phyloP scores from a whole-genome alignment of 2,113 vertebrate genomes.

The Elaphurus davidianus region DNA sequence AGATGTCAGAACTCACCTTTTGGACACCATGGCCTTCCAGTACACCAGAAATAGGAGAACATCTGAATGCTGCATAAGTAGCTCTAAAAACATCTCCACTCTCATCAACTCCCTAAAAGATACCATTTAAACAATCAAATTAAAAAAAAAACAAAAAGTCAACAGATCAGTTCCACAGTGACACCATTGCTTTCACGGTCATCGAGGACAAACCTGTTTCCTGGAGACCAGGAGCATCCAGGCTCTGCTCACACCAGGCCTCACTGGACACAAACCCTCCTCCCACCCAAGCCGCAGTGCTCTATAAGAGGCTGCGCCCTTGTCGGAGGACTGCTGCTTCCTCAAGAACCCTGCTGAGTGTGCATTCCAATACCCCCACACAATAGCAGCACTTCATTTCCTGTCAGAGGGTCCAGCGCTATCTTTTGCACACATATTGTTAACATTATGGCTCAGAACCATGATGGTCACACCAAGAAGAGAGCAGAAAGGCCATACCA shows the following conservation, averaged over 20 bases:
- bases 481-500: not conserved
- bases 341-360: not conserved
- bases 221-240: not conserved
- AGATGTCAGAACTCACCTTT: constrained; percentile 82
- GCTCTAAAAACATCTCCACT: constrained; percentile 89
- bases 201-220: not conserved
- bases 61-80: constrained; percentile 92
- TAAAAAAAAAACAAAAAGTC: not conserved
- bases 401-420: not conserved
- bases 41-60: constrained; percentile 87
- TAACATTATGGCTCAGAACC: not conserved
- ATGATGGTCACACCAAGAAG: not conserved
- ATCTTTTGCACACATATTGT: not conserved
- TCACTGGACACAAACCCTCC: not conserved
- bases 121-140: constrained; percentile 41
- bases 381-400: not conserved
- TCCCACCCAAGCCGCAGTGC: not conserved
- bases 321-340: not conserved
- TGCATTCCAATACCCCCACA: not conserved
- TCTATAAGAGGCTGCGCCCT: not conserved
- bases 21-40: constrained; percentile 84
- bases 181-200: not conserved
- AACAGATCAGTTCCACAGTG: not conserved
- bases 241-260: too few species aligned
- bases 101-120: constrained; percentile 88